Percentiles rank a stretch among this genome's conserved stretches.
phyloP scores from a whole-genome alignment of 2,888 invertebrate genomes.

The Conchocele bisecta region DNA sequence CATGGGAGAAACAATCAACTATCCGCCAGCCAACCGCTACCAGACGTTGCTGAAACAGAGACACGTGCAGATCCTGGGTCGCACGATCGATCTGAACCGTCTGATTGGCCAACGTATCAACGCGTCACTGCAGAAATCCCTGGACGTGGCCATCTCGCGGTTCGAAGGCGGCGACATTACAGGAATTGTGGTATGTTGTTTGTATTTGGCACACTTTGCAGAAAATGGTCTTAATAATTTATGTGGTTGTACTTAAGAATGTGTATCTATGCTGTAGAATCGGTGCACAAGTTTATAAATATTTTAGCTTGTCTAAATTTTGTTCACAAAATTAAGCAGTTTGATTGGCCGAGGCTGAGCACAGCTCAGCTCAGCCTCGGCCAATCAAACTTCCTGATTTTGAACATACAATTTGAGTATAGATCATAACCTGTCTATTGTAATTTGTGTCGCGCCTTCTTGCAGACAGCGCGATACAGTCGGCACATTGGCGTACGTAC shows the following conservation, averaged over 20 bases:
- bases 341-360: too few relatives aligned
- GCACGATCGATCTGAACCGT: slow-evolving; percentile 98
- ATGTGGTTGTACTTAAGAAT: neutral
- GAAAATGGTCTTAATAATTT: neutral
- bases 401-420: too few relatives aligned
- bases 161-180: slow-evolving; percentile 99
- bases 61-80: slow-evolving; percentile 94
- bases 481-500: too few relatives aligned
- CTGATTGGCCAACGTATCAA: slow-evolving; percentile 97
- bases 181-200: slow-evolving; percentile 92
- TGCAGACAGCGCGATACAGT: too few relatives aligned
- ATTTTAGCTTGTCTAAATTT: neutral
- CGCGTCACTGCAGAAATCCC: slow-evolving; percentile 96
- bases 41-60: slow-evolving; percentile 97
- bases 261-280: neutral
- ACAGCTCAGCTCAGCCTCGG: too few relatives aligned
- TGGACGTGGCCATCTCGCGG: slow-evolving; percentile 97
- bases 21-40: slow-evolving; percentile 92
- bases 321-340: too few relatives aligned
- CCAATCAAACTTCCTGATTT: too few relatives aligned
- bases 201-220: neutral
- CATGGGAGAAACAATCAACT: slow-evolving; percentile 90
- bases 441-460: too few relatives aligned
- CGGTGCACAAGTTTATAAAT: neutral
- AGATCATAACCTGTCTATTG: too few relatives aligned